Percentiles rank a stretch among this genome's conserved stretches.
Evolutionary conservation across 2,888 invertebrate species (phyloP).

Genomic region (Scaptomyza caliginosa): DNA sequence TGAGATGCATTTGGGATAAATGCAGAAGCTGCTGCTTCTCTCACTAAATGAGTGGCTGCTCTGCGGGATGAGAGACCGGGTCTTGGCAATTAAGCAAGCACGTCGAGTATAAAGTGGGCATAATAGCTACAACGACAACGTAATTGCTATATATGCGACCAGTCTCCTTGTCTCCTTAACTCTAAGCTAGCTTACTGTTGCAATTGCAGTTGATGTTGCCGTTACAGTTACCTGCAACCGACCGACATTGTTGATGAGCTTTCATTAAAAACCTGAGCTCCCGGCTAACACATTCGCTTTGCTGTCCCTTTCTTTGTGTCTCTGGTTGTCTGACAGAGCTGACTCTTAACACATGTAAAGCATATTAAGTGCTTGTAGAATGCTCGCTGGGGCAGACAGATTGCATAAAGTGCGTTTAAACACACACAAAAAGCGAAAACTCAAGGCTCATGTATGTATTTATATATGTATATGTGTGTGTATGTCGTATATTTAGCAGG

Average conservation of each 20-base stretch:
- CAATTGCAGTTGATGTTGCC: conserved; percentile 21
- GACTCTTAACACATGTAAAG: conserved; percentile 56
- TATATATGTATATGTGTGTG: background rate
- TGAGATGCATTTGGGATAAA: conserved; percentile 34
- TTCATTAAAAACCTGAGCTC: conserved; percentile 70
- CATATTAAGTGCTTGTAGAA: conserved; percentile 54
- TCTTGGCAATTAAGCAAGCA: conserved; percentile 47
- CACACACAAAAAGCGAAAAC: conserved; percentile 29
- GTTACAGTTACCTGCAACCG: conserved; percentile 35
- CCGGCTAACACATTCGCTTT: background rate
- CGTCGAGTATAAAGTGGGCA: conserved; percentile 21
- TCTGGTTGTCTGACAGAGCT: conserved; percentile 9
- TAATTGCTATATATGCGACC: conserved; percentile 59
- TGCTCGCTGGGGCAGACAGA: conserved; percentile 34
- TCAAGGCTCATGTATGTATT: background rate
- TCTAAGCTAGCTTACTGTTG: conserved; percentile 15
- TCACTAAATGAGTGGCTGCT: conserved; percentile 32
- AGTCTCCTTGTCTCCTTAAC: conserved; percentile 7
- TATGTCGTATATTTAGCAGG: conserved; percentile 27
- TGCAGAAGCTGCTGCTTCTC: conserved; percentile 17
- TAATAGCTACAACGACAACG: conserved; percentile 66
- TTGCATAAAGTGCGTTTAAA: conserved; percentile 37
- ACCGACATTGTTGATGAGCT: conserved; percentile 69
- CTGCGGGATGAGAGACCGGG: conserved; percentile 17
- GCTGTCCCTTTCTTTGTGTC: background rate